Base-by-base conservation (phyloP, 92 coral and sea anemone genomes). In the Micromussa lordhowensis region DNA sequence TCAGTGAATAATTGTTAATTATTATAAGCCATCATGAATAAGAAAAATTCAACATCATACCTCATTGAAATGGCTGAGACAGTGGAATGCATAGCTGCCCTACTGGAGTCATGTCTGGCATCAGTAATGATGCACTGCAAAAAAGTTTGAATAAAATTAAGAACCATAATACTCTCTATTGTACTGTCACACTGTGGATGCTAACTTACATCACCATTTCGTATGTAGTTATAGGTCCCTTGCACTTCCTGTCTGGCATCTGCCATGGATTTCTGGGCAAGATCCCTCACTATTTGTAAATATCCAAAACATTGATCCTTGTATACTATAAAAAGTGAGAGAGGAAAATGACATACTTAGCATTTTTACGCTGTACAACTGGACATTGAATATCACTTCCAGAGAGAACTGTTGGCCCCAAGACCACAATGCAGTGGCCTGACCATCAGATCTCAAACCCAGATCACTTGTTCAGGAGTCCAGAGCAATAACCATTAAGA, bases 1-100 rank as follows among this genome's bases (percentile, higher is more conserved):
- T n/a, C n/a, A n/a, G n/a, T n/a, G n/a, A n/a, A n/a, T n/a, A n/a
- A n/a, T n/a, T n/a, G n/a, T n/a, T n/a, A n/a, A n/a, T n/a, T 4
- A 40, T 40, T 40, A 4, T 40, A 40, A 40, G 48, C 4, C 4
- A 40, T 40, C 48, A 40, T 4, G 7, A 40, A 40, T 54, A 13
- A 54, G 2, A 54, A 54, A 18, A 54, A 26, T 15, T 51, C 26
- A 3, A 59, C 21, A 21, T 21, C 26, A 18, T 21, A 74, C 81
- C 88, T 84, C 88, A 84, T 72, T 34, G 88, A 84, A 74, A 69
- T 84, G 80, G 87, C 87, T 18, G 79, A 71, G 26, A 84, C 87
- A 35, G 87, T 84, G 64, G 80, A 84, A 72, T 69, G 87, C 87
- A 84, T 84, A 13, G 87, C 78, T 26, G 87, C 78, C 35, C 79